Evolutionary conservation across 2,113 vertebrate species (phyloP), one percentile per base, ranked within the genome.

Genomic region (Ammodytes marinus): DNA sequence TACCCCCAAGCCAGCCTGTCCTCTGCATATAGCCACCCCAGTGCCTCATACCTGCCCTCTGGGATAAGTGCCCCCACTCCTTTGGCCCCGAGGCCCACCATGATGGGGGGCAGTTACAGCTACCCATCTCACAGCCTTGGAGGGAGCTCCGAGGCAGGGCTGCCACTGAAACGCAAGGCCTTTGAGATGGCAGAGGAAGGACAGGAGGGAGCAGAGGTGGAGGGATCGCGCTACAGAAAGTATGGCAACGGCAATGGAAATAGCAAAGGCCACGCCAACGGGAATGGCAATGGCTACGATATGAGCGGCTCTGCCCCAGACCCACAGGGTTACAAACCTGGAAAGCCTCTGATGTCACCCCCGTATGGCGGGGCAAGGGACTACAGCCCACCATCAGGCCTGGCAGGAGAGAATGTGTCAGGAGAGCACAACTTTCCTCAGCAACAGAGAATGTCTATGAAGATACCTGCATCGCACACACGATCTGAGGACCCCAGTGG

Each of bases 151-250:
- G 97, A 96, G 17, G 77, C 93, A 0, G 92, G 92, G 0, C 88
- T 77, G 4, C 74, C 95, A 19, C 90, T 97, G 86, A 98, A 98
- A 93, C 96, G 97, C 77, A 98, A 97, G 82, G 97, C 96, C 3
- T 95, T 96, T 2, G 97, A 97, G 79, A 91, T 97, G 89, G 46
- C 86, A 0, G 88, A 96, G 50, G 96, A 91, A 8, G 88, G 47
- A 57, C 90, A 95, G 0, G 96, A 95, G 0, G 92, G 74, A 0
- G 95, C 93, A 9, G 92, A 90, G 42, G 89, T 67, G n/a, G 93
- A 93, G 27, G 89, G 74, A 13, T 85, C 90, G 1, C 95, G 96
- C 84, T 97, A 97, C 83, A 94, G 96, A 91, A 98, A 97, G 91
- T 97, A 96, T 71, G 93, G 94, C 76, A 97, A 97, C 6, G 95